Percentiles rank a stretch among this genome's conserved stretches.
phyloP scores from a whole-genome alignment of 2,113 vertebrate genomes.

The Channa maculata region DNA sequence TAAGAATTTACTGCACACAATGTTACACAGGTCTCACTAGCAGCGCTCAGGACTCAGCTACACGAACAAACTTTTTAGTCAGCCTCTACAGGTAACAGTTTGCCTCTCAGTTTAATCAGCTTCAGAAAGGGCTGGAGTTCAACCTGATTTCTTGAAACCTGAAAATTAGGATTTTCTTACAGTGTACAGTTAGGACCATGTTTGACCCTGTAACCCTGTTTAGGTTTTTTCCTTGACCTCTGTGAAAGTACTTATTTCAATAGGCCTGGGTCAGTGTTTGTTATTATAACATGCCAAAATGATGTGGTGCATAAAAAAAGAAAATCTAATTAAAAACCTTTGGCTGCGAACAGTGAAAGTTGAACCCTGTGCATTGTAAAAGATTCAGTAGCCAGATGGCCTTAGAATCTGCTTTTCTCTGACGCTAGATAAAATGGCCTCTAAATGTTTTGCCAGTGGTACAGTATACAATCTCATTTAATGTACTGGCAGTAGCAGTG shows the following conservation, averaged over 20 bases:
- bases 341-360: constrained; percentile 38
- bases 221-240: constrained; percentile 19
- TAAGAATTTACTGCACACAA: not conserved
- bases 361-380: constrained; percentile 68
- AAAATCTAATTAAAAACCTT: constrained; percentile 7
- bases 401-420: constrained; percentile 68
- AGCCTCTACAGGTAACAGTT: constrained; percentile 76
- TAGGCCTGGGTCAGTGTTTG: constrained; percentile 21
- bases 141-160: too few relatives aligned
- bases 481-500: not conserved
- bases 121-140: not conserved
- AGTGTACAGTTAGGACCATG: not conserved
- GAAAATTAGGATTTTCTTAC: too few relatives aligned
- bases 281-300: constrained; percentile 21
- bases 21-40: constrained; percentile 33
- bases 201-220: not conserved
- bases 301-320: constrained; percentile 20
- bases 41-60: constrained; percentile 63
- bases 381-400: constrained; percentile 79
- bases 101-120: constrained; percentile 33
- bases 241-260: not conserved
- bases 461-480: constrained; percentile 19
- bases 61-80: constrained; percentile 57
- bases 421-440: constrained; percentile 63
- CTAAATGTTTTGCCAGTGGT: constrained; percentile 38